Percentiles rank a stretch among this genome's conserved stretches.
Conservation (phyloP, 2,797 vertebrate genomes). For the Thalassophryne amazonica region DNA sequence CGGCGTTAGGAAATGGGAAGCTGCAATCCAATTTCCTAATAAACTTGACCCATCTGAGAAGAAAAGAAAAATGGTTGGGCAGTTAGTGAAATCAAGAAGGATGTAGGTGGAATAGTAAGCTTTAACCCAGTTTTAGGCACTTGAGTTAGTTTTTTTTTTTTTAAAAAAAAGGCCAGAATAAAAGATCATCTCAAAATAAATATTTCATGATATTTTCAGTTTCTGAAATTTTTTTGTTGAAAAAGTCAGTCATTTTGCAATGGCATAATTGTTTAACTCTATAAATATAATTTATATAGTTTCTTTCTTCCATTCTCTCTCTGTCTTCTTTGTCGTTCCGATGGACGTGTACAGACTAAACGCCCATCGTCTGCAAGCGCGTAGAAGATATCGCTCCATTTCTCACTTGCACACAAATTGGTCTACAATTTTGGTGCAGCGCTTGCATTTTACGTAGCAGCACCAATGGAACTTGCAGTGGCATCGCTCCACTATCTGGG, state of each 20-base stretch:
- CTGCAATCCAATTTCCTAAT: conserved; percentile 43
- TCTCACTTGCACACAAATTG: conserved; percentile 91
- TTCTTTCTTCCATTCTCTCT: conserved; percentile 71
- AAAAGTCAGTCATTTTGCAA: conserved; percentile 77
- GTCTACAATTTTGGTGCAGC: conserved; percentile 90
- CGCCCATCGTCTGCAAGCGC: conserved; percentile 49
- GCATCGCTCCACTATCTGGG: conserved; percentile 88
- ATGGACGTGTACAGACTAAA: conserved; percentile 52
- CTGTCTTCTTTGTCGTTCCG: conserved; percentile 51
- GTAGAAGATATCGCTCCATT: conserved; percentile 18
- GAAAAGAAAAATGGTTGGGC: conserved; percentile 2
- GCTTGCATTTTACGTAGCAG: conserved; percentile 90
- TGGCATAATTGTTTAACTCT: conserved; percentile 85
- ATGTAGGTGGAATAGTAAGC: background rate
- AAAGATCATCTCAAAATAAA: conserved; percentile 81
- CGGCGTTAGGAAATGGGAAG: conserved; percentile 23
- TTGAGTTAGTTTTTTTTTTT: conserved; percentile 32
- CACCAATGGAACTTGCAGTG: conserved; percentile 99
- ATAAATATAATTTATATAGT: conserved; percentile 88
- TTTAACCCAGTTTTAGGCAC: conserved; percentile 49
- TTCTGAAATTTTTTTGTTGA: conserved; percentile 67
- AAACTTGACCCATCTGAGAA: conserved; percentile 28
- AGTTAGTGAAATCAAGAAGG: conserved; percentile 12
- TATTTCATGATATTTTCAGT: conserved; percentile 79
- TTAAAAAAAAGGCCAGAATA: conserved; percentile 66